These are phyloP conservation scores for Brachirus orientalis DNA, from an alignment of 2,113 vertebrate species.

Conservation along the genomic window DNA sequence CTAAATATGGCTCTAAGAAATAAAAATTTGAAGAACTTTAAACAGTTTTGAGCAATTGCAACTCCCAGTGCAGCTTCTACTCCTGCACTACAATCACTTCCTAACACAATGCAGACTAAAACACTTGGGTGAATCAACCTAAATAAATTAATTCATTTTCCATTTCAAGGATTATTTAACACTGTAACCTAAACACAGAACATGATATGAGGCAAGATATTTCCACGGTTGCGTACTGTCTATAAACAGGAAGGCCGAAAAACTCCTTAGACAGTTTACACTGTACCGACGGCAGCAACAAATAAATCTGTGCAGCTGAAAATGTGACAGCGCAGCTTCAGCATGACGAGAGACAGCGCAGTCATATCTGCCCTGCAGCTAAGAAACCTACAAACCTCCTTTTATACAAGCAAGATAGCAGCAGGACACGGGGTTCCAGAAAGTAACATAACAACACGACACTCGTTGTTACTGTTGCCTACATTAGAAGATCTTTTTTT, in stretches of 20 bases:
- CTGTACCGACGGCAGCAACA: slow-evolving; percentile 5
- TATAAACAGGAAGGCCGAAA: neutral
- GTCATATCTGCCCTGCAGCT: slow-evolving; percentile 25
- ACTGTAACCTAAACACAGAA: neutral
- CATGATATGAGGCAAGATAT: slow-evolving; percentile 6
- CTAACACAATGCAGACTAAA: neutral
- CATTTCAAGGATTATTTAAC: slow-evolving; percentile 7
- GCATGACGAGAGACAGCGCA: slow-evolving; percentile 4
- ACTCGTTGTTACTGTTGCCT: too few species aligned
- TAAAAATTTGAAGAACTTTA: too few species aligned
- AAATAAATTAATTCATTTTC: neutral
- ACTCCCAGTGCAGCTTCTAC: too few species aligned
- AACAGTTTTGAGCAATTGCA: too few species aligned
- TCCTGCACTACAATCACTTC: neutral
- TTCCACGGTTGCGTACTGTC: neutral
- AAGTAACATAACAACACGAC: too few species aligned
- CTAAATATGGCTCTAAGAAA: too few species aligned
- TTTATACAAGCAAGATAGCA: slow-evolving; percentile 4
- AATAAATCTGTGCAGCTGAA: neutral
- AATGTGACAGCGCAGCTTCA: neutral
- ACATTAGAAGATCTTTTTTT: too few species aligned
- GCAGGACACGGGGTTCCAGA: too few species aligned
- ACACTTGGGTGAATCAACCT: neutral
- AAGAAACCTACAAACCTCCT: slow-evolving; percentile 26
- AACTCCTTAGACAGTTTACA: slow-evolving; percentile 13